Evolutionary conservation across 2,113 vertebrate genomes (phyloP), one percentile per base, ranked within the genome.

Genomic region (Gymnorhina tibicen): DNA sequence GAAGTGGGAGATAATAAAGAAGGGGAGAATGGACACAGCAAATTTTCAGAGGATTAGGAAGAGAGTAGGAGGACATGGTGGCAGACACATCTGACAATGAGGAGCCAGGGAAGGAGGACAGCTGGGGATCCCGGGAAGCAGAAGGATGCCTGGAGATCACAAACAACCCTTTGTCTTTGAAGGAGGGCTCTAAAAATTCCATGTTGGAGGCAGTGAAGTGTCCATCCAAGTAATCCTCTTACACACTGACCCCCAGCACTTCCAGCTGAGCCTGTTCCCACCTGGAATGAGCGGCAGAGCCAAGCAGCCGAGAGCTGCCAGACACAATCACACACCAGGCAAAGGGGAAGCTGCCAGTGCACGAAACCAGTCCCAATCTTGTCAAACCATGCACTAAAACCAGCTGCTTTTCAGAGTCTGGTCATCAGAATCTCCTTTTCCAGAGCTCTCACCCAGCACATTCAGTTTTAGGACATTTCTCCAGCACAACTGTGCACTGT

Each of bases 281-380:
- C 77, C 50, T 32, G 37, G 49, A 49, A 53, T 0, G 2, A 66
- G 68, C 2, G 0, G 58, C 47, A 59, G 6, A 37, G 9, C 35
- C 39, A 33, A 53, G 37, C 1, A 62, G 30, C 75, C 82, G 44
- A 39, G 14, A 52, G 28, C 63, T 72, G 26, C 19, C 22, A 67
- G 70, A 28, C 62, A 39, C 49, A 60, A 23, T 1, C 22, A 4
- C 44, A 27, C 21, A 4, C 7, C 55, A 52, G 27, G 28, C 47
- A 23, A 47, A 64, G 1, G 33, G 13, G 39, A 35, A 37, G 35
- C 52, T 67, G 37, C 44, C 59, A 60, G 18, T 0, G 41, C 6
- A 56, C 44, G 42, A 32, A 79, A 15, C 42, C 10, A 32, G 44
- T 4, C 68, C 64, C 35, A 39, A 1, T 7, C 47, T 15, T 26